Percentiles rank a stretch among this genome's conserved stretches.
Conservation (phyloP, 1,140 invertebrate genomes). For the Contarinia nasturtii region DNA sequence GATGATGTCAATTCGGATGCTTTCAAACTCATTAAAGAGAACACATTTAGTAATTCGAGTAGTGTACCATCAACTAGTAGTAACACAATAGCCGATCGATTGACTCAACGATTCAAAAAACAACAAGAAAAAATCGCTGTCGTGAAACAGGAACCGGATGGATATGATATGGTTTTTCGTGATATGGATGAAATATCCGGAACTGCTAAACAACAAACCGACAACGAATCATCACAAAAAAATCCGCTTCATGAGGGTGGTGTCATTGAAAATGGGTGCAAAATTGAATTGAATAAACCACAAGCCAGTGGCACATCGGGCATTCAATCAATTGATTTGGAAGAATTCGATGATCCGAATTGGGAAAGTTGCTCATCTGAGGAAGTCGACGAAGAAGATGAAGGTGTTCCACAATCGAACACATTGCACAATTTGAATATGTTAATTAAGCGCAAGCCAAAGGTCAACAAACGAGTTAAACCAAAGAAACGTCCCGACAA, state of each 20-base stretch:
- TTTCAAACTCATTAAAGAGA: too few relatives aligned
- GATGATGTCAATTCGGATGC: too few relatives aligned
- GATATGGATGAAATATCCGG: too few relatives aligned
- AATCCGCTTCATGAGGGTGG: background rate
- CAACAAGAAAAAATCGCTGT: background rate
- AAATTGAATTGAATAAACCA: background rate
- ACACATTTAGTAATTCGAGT: too few relatives aligned
- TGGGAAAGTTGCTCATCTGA: background rate
- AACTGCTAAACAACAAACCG: background rate
- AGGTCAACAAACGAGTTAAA: background rate
- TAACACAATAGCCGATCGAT: background rate
- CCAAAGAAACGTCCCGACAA: background rate
- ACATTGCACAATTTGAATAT: background rate
- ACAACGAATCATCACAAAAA: background rate
- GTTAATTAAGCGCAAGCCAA: too few relatives aligned
- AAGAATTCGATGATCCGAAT: background rate
- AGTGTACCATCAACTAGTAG: too few relatives aligned
- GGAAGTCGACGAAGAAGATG: background rate
- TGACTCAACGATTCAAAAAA: background rate
- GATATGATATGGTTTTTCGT: too few relatives aligned
- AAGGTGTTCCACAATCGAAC: background rate
- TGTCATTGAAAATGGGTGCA: background rate
- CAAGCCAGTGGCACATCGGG: background rate
- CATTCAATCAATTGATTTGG: too few relatives aligned
- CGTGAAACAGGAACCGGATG: background rate